Base-by-base conservation (phyloP, 2,888 invertebrate species). In the Ceramica pisi region DNA sequence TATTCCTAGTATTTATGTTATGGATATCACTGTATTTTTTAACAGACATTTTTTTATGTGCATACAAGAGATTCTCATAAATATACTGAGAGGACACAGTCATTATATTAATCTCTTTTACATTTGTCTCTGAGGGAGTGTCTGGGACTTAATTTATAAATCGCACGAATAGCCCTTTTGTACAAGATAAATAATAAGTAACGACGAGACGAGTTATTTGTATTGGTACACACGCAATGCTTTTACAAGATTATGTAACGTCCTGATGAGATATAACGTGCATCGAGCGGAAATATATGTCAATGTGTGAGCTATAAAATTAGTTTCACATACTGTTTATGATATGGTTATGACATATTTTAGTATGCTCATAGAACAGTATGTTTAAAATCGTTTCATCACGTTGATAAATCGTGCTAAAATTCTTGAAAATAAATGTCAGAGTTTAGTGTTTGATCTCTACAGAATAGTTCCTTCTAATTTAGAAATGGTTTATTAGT, bases 281-380 rank as follows among this genome's bases (percentile, higher is more conserved):
- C 2, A 44, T 23, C 19, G 9, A 19, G 14, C 14, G 70, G 74
- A 72, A 26, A 72, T 67, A 51, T 38, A 56, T 46, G 38, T 75
- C 75, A 67, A 50, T 35, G 57, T 75, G 44, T 51, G 44, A 9
- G 44, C 12, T 57, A 75, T 67, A 51, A 75, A 72, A 75, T 38
- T 57, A 46, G 50, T 51, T 67, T 51, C 44, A 50, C 21, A 50
- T 48, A 5, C 12, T 38, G 41, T 67, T 72, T 57, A 50, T 56
- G 55, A 75, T 56, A 50, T 12, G 0, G 2, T 26, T 60, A 21
- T 72, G 14, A 21, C 14, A 53, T 35, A 35, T 71, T 41, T 67
- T 44, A 35, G 19, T n/a, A n/a, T 31, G 26, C 6, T 60, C 19
- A n/a, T 59, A 14, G 26, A 21, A 9, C 0, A 1, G 1, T 56